These are phyloP conservation scores for Balaenoptera acutorostrata DNA, from an alignment of 2,113 vertebrate species.

Conservation along the genomic window DNA sequence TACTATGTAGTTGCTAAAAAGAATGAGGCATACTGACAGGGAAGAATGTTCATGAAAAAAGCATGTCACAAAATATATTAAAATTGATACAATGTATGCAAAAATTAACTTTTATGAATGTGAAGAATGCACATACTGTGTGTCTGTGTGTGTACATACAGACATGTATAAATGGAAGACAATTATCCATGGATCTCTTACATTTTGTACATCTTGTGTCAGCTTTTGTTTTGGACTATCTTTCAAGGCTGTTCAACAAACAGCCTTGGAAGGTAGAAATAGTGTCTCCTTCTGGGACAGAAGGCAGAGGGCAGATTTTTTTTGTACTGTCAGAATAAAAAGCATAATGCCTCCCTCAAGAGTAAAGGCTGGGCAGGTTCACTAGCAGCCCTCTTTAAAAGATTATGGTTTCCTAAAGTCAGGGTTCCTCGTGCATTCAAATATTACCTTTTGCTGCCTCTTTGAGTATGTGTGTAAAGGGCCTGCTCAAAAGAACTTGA, in stretches of 20 bases:
- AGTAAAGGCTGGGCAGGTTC: neutral
- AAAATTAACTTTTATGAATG: neutral
- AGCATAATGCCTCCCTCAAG: neutral
- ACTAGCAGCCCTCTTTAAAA: neutral
- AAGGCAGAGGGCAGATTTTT: neutral
- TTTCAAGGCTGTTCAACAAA: neutral
- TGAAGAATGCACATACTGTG: neutral
- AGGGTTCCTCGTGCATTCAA: neutral
- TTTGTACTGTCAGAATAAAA: neutral
- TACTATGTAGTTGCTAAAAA: neutral
- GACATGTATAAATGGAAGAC: neutral
- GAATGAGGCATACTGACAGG: neutral
- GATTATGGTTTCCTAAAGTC: neutral
- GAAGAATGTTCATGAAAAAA: neutral
- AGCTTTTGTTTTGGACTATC: neutral
- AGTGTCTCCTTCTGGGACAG: neutral
- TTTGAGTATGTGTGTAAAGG: neutral
- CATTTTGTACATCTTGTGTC: neutral
- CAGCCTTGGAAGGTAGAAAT: neutral
- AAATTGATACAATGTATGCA: neutral
- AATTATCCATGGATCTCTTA: neutral
- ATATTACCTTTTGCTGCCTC: neutral
- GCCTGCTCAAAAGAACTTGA: neutral
- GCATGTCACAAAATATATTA: neutral
- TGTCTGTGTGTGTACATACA: neutral